Conservation (phyloP, 2,113 vertebrate species). For the Rutilus rutilus region DNA sequence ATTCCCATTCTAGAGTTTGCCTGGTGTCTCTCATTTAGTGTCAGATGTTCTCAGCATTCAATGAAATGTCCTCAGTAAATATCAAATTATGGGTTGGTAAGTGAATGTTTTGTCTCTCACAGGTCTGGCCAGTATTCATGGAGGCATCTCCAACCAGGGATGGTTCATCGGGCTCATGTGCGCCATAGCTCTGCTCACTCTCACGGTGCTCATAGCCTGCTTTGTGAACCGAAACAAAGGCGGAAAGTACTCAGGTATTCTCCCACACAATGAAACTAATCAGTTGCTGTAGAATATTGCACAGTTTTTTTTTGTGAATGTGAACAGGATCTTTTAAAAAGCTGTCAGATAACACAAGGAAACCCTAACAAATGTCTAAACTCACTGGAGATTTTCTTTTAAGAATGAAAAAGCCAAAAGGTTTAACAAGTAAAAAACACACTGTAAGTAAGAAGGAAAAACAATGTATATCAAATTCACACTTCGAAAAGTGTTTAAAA, state of each 20-base stretch:
- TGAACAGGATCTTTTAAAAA: neutral
- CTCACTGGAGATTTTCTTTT: neutral
- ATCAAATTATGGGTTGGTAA: slow-evolving; percentile 26
- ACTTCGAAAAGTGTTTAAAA: neutral
- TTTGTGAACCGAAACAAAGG: slow-evolving; percentile 96
- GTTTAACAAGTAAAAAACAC: neutral
- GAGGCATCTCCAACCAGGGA: slow-evolving; percentile 89
- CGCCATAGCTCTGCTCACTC: slow-evolving; percentile 90
- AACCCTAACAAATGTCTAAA: neutral
- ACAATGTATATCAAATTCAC: slow-evolving; percentile 4
- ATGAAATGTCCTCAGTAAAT: slow-evolving; percentile 66
- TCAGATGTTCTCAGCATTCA: slow-evolving; percentile 69
- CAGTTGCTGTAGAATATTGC: neutral
- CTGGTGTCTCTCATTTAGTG: slow-evolving; percentile 53
- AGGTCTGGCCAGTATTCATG: slow-evolving; percentile 88
- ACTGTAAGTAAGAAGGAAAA: neutral
- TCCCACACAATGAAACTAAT: slow-evolving; percentile 23
- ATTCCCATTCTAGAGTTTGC: slow-evolving; percentile 57
- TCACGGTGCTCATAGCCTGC: slow-evolving; percentile 88
- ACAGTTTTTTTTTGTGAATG: neutral
- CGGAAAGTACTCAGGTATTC: slow-evolving; percentile 95
- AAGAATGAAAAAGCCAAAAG: neutral
- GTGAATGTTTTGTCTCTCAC: slow-evolving; percentile 68
- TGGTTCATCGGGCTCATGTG: slow-evolving; percentile 99
- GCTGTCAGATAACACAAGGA: neutral